These are phyloP conservation scores for Eupleurogrammus muticus DNA, from an alignment of 2,797 vertebrate genomes.

Conservation along the genomic window DNA sequence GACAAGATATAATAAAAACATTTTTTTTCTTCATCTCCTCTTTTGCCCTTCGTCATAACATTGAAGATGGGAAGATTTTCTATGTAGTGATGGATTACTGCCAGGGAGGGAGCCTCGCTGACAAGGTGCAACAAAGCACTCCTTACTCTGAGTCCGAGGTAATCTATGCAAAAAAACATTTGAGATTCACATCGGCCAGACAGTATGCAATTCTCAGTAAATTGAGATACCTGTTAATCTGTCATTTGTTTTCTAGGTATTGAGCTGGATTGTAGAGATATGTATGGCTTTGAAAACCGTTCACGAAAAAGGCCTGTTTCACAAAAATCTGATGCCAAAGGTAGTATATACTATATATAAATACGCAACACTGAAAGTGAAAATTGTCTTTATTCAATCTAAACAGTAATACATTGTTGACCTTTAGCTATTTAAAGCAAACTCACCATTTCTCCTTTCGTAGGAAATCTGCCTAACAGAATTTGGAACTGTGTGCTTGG, in stretches of 20 bases:
- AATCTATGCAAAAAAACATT: background rate
- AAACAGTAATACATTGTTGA: no score
- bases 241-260: background rate
- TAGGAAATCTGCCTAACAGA: slow-evolving; percentile 9
- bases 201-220: no score
- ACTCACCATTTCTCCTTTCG: background rate
- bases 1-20: no score
- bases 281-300: slow-evolving; percentile 4
- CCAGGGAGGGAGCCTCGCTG: background rate
- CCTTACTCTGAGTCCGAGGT: background rate
- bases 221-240: background rate
- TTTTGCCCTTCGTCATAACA: background rate
- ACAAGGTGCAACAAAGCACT: background rate
- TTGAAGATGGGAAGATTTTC: no score
- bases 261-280: slow-evolving; percentile 9
- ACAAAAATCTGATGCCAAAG: slow-evolving; percentile 9
- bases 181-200: background rate
- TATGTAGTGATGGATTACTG: slow-evolving; percentile 11
- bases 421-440: background rate
- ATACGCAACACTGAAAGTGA: no score
- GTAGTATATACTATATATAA: background rate
- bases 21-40: no score
- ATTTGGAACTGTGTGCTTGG: slow-evolving; percentile 5
- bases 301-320: slow-evolving; percentile 13
- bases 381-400: no score